Base-by-base conservation (phyloP, 2,888 invertebrate genomes). In the Stomorhina lunata region DNA sequence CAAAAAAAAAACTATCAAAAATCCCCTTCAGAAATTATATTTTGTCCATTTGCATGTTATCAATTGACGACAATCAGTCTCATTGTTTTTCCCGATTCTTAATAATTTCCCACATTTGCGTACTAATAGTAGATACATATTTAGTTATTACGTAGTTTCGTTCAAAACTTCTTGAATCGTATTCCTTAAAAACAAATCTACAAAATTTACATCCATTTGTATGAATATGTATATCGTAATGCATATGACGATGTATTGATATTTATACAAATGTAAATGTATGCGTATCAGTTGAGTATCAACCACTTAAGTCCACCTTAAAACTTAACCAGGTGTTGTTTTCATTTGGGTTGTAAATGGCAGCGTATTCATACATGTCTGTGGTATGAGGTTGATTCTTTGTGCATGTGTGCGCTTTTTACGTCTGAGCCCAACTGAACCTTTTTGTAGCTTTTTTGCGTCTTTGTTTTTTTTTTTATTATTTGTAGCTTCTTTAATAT, bases 31-130 rank as follows among this genome's bases (percentile, higher is more conserved):
- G 37, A 59, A 68, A 45, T 25, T 76, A n/a, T n/a, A n/a, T 68
- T 22, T 29, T 43, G 32, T 55, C 20, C 40, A 34, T 12, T 17
- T 45, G 69, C 25, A 9, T 32, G 55, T 71, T 86, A 87, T 87
- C 86, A 84, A 65, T 59, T 84, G 89, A 87, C 88, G 89, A 89
- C 89, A 89, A 89, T 89, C 89, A 85, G 86, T 87, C 87, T 88
- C 89, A 89, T 89, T 89, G 89, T 89, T 87, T 88, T 84, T 85
- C 85, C 72, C 78, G 71, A 68, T 81, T 84, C 63, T 48, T 84
- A 86, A 83, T 87, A 85, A 87, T 87, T 87, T 88, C 65, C 61
- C 75, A 83, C 80, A 72, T 80, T 82, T 83, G 65, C 50, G 40
- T 63, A 15, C 43, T 17, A 37, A 10, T 37, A 5, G n/a, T n/a